These are phyloP conservation scores for Scyliorhinus canicula DNA, from an alignment of 2,797 vertebrate genomes.

Conservation along the genomic window DNA sequence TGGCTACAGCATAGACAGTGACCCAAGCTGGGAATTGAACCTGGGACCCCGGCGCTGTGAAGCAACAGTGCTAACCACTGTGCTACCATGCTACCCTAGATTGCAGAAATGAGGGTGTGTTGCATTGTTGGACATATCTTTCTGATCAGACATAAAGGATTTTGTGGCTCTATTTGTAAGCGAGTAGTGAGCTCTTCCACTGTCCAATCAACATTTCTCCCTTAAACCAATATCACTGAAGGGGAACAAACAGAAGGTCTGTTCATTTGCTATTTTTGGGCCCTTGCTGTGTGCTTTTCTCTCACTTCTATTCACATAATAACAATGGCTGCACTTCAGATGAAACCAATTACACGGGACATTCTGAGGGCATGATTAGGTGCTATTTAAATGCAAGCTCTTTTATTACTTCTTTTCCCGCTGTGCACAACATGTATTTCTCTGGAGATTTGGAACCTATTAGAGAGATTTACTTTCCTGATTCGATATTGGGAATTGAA, in stretches of 20 bases:
- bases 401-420: not conserved
- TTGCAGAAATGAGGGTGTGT: not conserved
- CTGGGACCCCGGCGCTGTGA: too few relatives aligned
- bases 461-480: not conserved
- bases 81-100: too few relatives aligned
- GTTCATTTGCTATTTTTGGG: not conserved
- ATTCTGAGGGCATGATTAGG: not conserved
- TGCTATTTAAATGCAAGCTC: not conserved
- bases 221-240: not conserved
- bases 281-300: not conserved
- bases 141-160: not conserved
- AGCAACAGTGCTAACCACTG: too few relatives aligned
- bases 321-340: not conserved
- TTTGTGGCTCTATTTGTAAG: not conserved
- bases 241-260: not conserved
- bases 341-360: not conserved
- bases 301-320: not conserved
- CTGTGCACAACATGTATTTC: not conserved
- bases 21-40: too few relatives aligned
- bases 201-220: not conserved
- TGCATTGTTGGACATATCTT: not conserved
- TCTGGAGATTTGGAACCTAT: not conserved
- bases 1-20: too few relatives aligned
- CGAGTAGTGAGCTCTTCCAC: not conserved
- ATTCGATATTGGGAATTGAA: conserved; percentile 11